A percentile compares a stretch with the other conserved stretches of the same genome.
Evolutionary conservation across 2,797 vertebrate genomes (phyloP).

Genomic region (Remorina albescens): DNA sequence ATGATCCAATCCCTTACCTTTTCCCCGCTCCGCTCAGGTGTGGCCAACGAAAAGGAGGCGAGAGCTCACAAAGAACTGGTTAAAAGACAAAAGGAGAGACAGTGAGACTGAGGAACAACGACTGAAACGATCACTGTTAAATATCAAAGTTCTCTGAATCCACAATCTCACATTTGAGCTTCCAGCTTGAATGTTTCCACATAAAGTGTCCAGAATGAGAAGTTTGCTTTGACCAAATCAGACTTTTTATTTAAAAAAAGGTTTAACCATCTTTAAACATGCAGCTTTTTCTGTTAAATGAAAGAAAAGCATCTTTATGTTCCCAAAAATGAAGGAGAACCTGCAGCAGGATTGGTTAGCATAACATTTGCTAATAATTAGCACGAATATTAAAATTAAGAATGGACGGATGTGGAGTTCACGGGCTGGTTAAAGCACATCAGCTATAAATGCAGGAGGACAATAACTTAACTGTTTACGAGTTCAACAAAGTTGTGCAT

Average conservation of each 20-base stretch:
- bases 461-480: too few species aligned
- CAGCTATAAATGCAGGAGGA: too few species aligned
- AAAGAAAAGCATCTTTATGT: not conserved
- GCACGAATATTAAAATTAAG: not conserved
- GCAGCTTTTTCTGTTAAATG: not conserved
- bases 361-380: not conserved
- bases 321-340: not conserved
- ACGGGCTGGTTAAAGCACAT: too few species aligned
- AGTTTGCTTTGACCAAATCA: not conserved
- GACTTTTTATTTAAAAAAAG: too few species aligned
- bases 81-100: not conserved
- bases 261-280: not conserved
- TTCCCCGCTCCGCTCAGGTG: conserved; percentile 11
- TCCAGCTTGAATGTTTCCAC: not conserved
- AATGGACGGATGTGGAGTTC: too few species aligned
- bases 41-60: not conserved
- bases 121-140: not conserved
- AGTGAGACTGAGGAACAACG: not conserved
- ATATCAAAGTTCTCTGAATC: not conserved
- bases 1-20: conserved; percentile 47
- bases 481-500: too few species aligned
- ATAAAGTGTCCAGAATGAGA: not conserved
- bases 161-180: not conserved
- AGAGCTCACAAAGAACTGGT: not conserved
- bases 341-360: not conserved